Evolutionary conservation across 2,888 invertebrate genomes (phyloP), one percentile per base, ranked within the genome.

Genomic region (Pemphredon lugubris): DNA sequence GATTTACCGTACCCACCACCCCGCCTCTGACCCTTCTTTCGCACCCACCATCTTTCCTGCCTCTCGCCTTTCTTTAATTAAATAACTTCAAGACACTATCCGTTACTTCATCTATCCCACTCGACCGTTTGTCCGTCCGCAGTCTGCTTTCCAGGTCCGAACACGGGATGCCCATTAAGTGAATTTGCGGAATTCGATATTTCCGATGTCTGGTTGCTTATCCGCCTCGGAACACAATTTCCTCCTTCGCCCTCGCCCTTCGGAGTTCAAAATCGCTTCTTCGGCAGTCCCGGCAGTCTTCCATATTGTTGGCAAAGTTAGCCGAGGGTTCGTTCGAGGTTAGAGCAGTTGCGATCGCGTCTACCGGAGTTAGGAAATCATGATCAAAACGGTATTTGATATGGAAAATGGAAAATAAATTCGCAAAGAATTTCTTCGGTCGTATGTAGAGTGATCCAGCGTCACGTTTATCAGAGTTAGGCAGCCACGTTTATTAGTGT

Each of bases 31-130:
- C 21, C 30, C 42, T 54, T 32, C 55, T 18, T 20, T 14, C 34
- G 11, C 26, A n/a, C 48, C 50, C 21, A 14, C 9, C 40, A 44
- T 54, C 53, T 14, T 32, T 26, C 32, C 37, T 16, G 45, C 48
- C 48, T 45, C 54, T 51, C 64, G 57, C 65, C 70, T 73, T 77
- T 75, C 82, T 81, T 81, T 88, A 86, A 88, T 88, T 86, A 87
- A 88, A 87, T 88, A 87, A 88, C 87, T 88, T 84, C 75, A 78
- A 83, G 84, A 85, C 85, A 86, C 83, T 86, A 85, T 86, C 84
- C 82, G 81, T 83, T 83, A 83, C 84, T 84, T 84, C 81, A 80
- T 82, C 82, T 79, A n/a, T 77, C 71, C 81, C 75, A 53, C 66
- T 64, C 66, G 73, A 58, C 73, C 59, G 73, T 66, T 67, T 45